Conservation (phyloP, 2,113 vertebrate species). For the Chlorodrepanis virens region DNA sequence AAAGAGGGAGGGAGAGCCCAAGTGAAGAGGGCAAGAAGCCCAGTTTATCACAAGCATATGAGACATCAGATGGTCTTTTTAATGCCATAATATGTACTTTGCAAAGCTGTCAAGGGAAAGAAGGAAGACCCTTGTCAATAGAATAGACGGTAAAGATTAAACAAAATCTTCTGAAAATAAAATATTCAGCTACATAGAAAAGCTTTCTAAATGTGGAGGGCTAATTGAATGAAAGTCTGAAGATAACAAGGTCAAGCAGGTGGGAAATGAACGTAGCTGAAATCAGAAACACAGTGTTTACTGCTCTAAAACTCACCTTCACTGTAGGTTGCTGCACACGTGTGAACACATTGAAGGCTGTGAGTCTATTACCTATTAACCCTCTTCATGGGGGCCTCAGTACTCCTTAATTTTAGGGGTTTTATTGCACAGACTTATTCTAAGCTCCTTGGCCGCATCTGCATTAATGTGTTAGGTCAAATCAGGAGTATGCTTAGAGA, state of each 20-base stretch:
- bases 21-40: background rate
- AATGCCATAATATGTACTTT: background rate
- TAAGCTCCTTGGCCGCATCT: background rate
- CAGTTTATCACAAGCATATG: background rate
- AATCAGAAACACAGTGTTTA: background rate
- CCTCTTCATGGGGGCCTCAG: background rate
- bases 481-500: background rate
- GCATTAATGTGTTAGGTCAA: background rate
- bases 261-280: background rate
- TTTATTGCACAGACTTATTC: background rate
- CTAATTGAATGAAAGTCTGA: background rate
- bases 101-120: background rate
- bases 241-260: background rate
- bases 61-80: background rate
- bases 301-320: background rate
- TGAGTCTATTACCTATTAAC: background rate
- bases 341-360: background rate
- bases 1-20: background rate
- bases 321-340: background rate
- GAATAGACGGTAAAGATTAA: background rate
- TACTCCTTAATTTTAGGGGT: slow-evolving; percentile 1
- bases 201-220: background rate
- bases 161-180: background rate
- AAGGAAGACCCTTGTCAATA: background rate
- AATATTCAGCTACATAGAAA: background rate